phyloP scores from a whole-genome alignment of 2,113 vertebrate species.

The Pantherophis guttatus region DNA sequence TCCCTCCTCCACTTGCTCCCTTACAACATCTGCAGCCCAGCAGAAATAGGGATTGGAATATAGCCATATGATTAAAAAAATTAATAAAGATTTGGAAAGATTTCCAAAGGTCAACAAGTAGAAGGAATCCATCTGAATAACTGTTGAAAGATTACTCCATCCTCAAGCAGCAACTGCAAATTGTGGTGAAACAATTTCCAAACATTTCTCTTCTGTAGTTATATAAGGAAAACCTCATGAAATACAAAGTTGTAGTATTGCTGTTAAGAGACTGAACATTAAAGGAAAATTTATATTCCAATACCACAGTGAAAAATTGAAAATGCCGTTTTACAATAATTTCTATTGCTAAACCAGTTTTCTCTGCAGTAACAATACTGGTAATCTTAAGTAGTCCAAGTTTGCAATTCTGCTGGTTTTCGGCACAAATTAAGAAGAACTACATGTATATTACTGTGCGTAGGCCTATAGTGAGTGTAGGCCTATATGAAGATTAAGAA shows the following conservation, averaged over 20 bases:
- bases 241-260: neutral
- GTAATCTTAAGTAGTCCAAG: neutral
- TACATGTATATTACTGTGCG: neutral
- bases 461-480: neutral
- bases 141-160: neutral
- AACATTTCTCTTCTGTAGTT: neutral
- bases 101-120: neutral
- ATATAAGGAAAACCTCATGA: neutral
- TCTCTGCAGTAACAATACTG: neutral
- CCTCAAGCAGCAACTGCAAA: neutral
- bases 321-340: neutral
- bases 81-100: neutral
- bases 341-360: neutral
- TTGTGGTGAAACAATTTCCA: neutral
- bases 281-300: neutral
- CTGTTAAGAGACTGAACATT: neutral
- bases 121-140: neutral
- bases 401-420: neutral
- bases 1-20: neutral
- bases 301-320: neutral
- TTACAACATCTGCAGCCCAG: neutral
- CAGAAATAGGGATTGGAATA: neutral
- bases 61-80: neutral
- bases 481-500: neutral
- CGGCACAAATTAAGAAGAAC: neutral